Evolutionary conservation across 2,113 vertebrate genomes (phyloP).

Genomic region (Narcine bancroftii): DNA sequence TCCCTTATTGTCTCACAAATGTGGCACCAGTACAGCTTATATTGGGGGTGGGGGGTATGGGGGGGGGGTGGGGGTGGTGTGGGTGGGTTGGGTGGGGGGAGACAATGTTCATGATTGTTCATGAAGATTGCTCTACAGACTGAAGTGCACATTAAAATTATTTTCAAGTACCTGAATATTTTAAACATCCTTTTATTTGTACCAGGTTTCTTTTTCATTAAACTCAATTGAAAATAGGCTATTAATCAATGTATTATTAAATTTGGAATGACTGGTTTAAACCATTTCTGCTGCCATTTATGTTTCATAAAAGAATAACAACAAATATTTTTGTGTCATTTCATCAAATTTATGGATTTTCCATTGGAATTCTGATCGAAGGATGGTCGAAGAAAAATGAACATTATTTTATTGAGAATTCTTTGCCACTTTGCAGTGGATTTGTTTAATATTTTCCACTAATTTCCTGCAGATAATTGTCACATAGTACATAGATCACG

Average conservation of each 20-base stretch:
- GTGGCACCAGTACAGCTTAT: not conserved
- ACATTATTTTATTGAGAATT: too few relatives aligned
- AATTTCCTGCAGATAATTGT: too few relatives aligned
- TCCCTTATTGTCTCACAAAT: not conserved
- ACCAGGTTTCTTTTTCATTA: not conserved
- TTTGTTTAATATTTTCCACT: too few relatives aligned
- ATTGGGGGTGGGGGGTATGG: not conserved
- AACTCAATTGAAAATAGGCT: not conserved
- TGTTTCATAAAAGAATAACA: not conserved
- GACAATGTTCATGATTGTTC: not conserved
- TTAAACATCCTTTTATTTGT: not conserved
- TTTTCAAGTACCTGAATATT: not conserved
- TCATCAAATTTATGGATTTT: too few relatives aligned
- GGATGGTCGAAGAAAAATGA: too few relatives aligned
- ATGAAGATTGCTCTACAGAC: not conserved
- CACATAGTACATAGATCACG: too few relatives aligned
- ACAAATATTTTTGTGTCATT: too few relatives aligned
- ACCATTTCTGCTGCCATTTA: not conserved
- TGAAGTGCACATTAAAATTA: not conserved
- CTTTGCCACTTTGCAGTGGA: too few relatives aligned
- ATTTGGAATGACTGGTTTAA: not conserved
- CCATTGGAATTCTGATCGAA: too few relatives aligned
- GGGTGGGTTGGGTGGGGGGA: too few relatives aligned
- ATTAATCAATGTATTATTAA: not conserved
- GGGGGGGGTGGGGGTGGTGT: too few relatives aligned